Base-by-base conservation (phyloP, 2,797 vertebrate species). In the Parotocinclus haroldoi region DNA sequence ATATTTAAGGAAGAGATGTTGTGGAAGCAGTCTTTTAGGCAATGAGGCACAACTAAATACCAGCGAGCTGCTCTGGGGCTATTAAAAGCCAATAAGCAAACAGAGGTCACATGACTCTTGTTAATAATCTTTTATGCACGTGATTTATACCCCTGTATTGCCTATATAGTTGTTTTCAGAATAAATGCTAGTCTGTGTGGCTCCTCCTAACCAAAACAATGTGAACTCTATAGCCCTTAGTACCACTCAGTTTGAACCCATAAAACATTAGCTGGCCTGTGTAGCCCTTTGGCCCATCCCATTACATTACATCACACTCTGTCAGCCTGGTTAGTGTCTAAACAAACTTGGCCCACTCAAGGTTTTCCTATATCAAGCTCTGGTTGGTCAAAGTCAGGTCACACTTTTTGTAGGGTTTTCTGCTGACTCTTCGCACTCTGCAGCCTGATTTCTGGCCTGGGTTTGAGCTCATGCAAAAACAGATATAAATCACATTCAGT, bases 41-140 rank as follows among this genome's bases (percentile, higher is more conserved):
- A 59, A 59, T 71, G 55, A 71, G 55, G 55, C 69, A 64, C 62
- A 57, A 65, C 62, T 71, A 65, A 71, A 59, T 59, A 64, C 61
- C 39, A 53, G 39, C 54, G 51, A 64, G 36, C 49, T 71, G 40
- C 55, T 54, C 62, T 59, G 61, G 49, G 55, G 11, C 49, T 53
- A 52, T 71, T 71, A 71, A 57, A 63, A 49, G 42, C 55, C 63
- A 64, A 62, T 52, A 51, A 40, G 61, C 40, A 19, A 61, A 66
- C 42, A 44, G 17, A 39, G 60, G 69, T 71, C 69, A 71, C 42
- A 59, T 71, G 50, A 65, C 55, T 59, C 39, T 53, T 44, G 59
- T 57, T 63, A 63, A 57, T 55, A 51, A 53, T 45, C 56, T 58
- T 58, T 64, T 46, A 38, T 12, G 37, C 14, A 50, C 48, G n/a